These are phyloP conservation scores for Aselliscus stoliczkanus DNA, from an alignment of 2,797 vertebrate species.

Conservation along the genomic window DNA sequence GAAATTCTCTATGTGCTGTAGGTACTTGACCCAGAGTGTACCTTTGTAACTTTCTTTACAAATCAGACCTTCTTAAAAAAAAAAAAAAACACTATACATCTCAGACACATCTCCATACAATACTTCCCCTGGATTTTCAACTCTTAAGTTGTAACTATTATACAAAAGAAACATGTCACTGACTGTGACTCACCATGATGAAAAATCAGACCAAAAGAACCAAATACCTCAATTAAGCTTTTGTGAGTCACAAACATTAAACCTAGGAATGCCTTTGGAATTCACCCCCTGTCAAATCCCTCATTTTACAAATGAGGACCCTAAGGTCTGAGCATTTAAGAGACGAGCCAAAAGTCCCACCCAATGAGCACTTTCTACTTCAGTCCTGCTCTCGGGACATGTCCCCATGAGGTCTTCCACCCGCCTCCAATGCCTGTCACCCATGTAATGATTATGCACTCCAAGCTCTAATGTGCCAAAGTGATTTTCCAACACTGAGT, in stretches of 20 bases:
- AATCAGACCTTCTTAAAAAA: background rate
- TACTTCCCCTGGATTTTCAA: background rate
- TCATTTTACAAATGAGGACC: background rate
- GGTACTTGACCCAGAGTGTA: background rate
- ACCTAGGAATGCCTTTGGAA: background rate
- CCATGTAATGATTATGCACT: background rate
- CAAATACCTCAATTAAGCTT: background rate
- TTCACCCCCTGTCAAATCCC: background rate
- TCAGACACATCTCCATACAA: background rate
- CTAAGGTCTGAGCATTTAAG: background rate
- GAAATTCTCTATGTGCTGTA: background rate
- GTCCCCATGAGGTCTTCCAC: background rate
- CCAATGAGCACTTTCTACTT: background rate
- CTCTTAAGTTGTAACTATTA: background rate
- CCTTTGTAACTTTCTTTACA: background rate
- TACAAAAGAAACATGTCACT: background rate
- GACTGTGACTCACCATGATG: background rate
- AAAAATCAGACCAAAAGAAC: background rate
- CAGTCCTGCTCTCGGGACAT: background rate
- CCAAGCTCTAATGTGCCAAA: background rate
- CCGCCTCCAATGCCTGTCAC: too few species aligned
- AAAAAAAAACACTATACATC: background rate
- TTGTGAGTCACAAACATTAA: background rate
- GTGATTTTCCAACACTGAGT: background rate
- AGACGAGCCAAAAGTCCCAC: background rate